Conservation (phyloP, 2,888 invertebrate genomes). For the Cryptocheilus praepositus region DNA sequence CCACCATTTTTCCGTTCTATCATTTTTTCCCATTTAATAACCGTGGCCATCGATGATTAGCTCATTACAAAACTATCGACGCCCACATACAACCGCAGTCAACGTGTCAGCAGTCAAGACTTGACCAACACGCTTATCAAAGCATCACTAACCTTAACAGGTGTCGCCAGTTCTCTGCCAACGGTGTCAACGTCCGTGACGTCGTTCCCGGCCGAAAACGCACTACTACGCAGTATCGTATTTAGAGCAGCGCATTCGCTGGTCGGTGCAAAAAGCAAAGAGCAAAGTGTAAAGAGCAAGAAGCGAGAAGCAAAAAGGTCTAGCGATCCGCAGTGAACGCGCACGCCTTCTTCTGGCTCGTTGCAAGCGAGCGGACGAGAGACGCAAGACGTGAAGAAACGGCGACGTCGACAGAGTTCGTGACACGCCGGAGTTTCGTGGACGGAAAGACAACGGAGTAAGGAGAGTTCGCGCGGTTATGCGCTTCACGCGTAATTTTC, state of each 20-base stretch:
- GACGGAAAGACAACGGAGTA: slow-evolving; percentile 16
- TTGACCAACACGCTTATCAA: too few species aligned
- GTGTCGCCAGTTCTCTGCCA: slow-evolving; percentile 17
- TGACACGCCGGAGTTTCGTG: slow-evolving; percentile 16
- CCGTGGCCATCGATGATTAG: too few species aligned
- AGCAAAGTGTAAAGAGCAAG: background rate
- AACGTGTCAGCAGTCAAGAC: too few species aligned
- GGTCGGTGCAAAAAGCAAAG: too few species aligned
- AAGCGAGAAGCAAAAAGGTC: slow-evolving; percentile 5
- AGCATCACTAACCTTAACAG: background rate
- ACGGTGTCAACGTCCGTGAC: slow-evolving; percentile 35
- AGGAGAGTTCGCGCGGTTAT: slow-evolving; percentile 4
- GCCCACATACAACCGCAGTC: too few species aligned
- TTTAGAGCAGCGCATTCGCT: too few species aligned
- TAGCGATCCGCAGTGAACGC: background rate
- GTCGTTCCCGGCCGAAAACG: slow-evolving; percentile 13
- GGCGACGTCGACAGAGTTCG: slow-evolving; percentile 15
- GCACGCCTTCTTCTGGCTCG: background rate
- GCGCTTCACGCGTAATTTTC: slow-evolving; percentile 32
- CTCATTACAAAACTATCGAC: too few species aligned
- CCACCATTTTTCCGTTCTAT: too few species aligned
- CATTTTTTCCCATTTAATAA: too few species aligned
- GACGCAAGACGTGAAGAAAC: slow-evolving; percentile 27
- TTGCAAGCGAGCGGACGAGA: slow-evolving; percentile 18
- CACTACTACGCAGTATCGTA: too few species aligned